Evolutionary conservation across 2,113 vertebrate genomes (phyloP), one percentile per base, ranked within the genome.

Genomic region (Epinephelus lanceolatus): DNA sequence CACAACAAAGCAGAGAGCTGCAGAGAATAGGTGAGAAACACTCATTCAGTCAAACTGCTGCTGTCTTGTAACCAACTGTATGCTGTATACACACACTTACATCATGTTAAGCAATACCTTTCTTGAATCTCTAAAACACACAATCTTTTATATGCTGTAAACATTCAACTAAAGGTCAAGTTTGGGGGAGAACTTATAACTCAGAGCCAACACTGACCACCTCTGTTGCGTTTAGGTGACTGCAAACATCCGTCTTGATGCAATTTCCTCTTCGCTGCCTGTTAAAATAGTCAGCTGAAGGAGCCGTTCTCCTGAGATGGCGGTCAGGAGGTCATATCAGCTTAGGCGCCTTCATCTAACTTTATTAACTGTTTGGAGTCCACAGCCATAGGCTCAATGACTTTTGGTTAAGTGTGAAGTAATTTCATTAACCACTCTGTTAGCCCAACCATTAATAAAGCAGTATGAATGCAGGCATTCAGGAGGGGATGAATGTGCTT

Each of bases 11-110:
- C 51, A 68, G 83, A 90, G 92, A 93, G 49, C 82, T 78, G 52
- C 89, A 93, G 73, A 92, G 78, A 63, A 68, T 27, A 91, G 93
- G 95, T 95, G 56, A 92, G 90, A 52, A 81, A 33, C 27, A 12
- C 37, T 61, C 21, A 0, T 18, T 69, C 23, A 30, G 12, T 19
- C 27, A 37, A 23, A 69, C 49, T 57, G 51, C 47, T 45, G 8
- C 42, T 45, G 9, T 45, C 42, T 53, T 61, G 0, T 2, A 14
- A 76, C 52, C 1, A 6, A 45, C 56, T 21, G 18, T 13, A 12
- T 45, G 42, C 42, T 45, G 9, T 45, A 12, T 45, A 45, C 70
- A 9, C n/a, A 75, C 62, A 10, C 52, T 76, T 30, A 5, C 11
- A 53, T 71, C 23, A 59, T 60, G 60, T 84, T 74, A 47, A 52